Evolutionary conservation across 2,888 invertebrate genomes (phyloP).

Genomic region (Calameuta pallipes): DNA sequence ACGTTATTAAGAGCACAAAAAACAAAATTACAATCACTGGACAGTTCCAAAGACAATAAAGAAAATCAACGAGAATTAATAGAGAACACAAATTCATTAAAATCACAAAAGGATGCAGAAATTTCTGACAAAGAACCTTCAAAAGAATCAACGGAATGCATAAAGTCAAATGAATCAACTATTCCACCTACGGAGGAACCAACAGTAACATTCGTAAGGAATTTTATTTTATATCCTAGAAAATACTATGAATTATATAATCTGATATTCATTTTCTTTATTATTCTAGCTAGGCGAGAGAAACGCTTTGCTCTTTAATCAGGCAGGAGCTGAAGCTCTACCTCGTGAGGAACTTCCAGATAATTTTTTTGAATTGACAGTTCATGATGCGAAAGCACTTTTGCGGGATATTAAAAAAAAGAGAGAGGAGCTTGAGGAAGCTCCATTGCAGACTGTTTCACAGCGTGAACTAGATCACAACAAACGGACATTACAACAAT

Average conservation of each 20-base stretch:
- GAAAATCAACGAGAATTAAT: background rate
- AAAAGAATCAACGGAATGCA: background rate
- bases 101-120: background rate
- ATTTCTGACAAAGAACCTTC: background rate
- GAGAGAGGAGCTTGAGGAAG: conserved; percentile 75
- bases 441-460: conserved; percentile 78
- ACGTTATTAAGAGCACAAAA: background rate
- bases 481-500: conserved; percentile 69
- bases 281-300: conserved; percentile 76
- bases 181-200: conserved; percentile 27
- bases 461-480: conserved; percentile 72
- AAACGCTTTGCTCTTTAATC: conserved; percentile 80
- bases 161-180: background rate
- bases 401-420: conserved; percentile 79
- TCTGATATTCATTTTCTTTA: conserved; percentile 19
- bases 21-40: background rate
- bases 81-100: background rate
- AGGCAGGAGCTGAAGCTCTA: conserved; percentile 69
- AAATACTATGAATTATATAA: conserved; percentile 3
- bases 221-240: conserved; percentile 9
- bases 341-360: conserved; percentile 82
- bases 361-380: conserved; percentile 88
- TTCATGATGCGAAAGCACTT: conserved; percentile 83
- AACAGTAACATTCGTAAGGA: conserved; percentile 65
- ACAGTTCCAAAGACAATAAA: background rate